Evolutionary conservation across 2,888 invertebrate species (phyloP).

Genomic region (Baronia brevicornis): DNA sequence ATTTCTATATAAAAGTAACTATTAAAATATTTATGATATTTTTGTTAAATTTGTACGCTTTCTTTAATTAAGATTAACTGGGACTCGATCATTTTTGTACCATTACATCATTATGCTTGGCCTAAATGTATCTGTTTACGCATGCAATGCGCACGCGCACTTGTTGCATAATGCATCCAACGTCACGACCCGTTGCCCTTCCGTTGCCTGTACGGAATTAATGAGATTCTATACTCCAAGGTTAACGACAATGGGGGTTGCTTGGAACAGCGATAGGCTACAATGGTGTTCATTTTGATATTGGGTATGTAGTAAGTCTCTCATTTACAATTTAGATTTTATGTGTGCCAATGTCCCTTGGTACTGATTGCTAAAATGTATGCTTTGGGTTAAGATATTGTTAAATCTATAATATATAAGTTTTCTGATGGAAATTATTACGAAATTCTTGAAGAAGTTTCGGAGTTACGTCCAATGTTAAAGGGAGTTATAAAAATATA

Average conservation of each 20-base stretch:
- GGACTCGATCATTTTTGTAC: conserved; percentile 9
- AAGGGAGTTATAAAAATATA: no score
- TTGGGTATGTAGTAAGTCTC: conserved; percentile 3
- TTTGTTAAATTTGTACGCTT: no score
- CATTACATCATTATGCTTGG: conserved; percentile 14
- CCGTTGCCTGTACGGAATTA: conserved; percentile 60
- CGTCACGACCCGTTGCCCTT: conserved; percentile 64
- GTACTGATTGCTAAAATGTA: conserved; percentile 5
- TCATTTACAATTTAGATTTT: conserved; percentile 13
- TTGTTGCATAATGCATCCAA: conserved; percentile 65
- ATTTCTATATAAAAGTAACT: no score
- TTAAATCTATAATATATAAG: neutral
- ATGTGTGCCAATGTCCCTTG: conserved; percentile 6
- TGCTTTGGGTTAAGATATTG: conserved; percentile 2
- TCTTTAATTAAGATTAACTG: conserved; percentile 5
- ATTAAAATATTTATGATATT: no score
- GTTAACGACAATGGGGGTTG: conserved; percentile 18
- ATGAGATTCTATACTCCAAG: conserved; percentile 38
- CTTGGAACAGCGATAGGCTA: no score
- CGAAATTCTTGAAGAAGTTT: no score
- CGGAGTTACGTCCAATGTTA: no score
- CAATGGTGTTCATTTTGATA: conserved; percentile 3
- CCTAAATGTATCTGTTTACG: conserved; percentile 23
- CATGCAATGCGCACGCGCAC: conserved; percentile 45
- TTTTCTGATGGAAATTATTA: no score